Evolutionary conservation across 2,113 vertebrate genomes (phyloP).

Genomic region (Laticauda laticaudata): DNA sequence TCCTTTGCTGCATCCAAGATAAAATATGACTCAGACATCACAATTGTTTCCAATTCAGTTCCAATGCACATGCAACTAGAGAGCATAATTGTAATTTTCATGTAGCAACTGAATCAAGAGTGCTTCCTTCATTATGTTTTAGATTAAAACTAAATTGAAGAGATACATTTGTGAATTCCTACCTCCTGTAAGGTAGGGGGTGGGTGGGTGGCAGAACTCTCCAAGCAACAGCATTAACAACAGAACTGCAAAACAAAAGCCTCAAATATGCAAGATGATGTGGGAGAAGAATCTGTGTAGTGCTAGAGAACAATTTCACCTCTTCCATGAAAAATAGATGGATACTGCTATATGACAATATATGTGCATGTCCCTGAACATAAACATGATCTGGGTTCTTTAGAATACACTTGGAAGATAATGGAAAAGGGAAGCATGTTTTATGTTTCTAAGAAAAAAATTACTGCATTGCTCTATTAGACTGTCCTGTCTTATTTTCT

Average conservation of each 20-base stretch:
- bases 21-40: no score
- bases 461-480: background rate
- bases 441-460: background rate
- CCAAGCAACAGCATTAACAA: conserved; percentile 58
- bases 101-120: background rate
- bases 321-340: background rate
- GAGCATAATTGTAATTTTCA: background rate
- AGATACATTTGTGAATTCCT: background rate
- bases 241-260: conserved; percentile 40
- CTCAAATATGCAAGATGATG: conserved; percentile 18
- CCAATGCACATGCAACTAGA: background rate
- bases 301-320: conserved; percentile 9
- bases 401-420: background rate
- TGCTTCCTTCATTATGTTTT: background rate
- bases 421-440: background rate
- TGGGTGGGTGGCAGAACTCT: background rate
- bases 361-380: background rate
- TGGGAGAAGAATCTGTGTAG: background rate
- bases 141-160: background rate
- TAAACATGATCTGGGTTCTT: conserved; percentile 16
- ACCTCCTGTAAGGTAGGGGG: conserved; percentile 7
- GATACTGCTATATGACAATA: background rate
- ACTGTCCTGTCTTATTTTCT: conserved; percentile 1
- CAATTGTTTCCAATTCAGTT: no score
- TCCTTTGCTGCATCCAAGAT: no score